Percentiles rank a stretch among this genome's conserved stretches.
These are phyloP conservation scores for Avahi laniger DNA, from an alignment of 2,797 vertebrate species.

Conservation along the genomic window DNA sequence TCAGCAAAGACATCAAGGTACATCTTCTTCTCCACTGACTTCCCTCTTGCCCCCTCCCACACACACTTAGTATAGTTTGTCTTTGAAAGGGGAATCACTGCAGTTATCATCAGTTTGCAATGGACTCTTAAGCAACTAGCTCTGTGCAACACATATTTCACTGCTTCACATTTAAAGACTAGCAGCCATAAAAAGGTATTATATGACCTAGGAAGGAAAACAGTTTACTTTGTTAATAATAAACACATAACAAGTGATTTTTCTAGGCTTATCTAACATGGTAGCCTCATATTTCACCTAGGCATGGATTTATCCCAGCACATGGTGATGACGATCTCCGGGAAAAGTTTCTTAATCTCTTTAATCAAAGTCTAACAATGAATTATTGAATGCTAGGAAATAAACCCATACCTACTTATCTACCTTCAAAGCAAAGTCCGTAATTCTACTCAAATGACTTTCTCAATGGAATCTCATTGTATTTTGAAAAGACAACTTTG, in stretches of 20 bases:
- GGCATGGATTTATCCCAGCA: background rate
- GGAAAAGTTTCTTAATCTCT: background rate
- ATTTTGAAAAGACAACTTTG: constrained; percentile 36
- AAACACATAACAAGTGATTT: background rate
- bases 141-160: background rate
- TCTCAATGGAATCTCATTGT: background rate
- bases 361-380: background rate
- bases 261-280: background rate
- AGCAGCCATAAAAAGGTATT: background rate
- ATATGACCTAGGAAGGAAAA: background rate
- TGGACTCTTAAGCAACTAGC: background rate
- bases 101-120: background rate
- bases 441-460: background rate
- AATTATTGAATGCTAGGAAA: background rate
- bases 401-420: background rate
- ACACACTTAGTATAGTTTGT: background rate
- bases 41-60: background rate
- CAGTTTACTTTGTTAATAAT: background rate
- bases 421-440: background rate
- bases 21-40: background rate
- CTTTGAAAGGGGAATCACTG: background rate
- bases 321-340: background rate
- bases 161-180: background rate
- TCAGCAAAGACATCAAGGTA: background rate
- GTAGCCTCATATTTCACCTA: background rate